Conservation (phyloP, 2,113 vertebrate genomes). For the Poeciliopsis turrubarensis region DNA sequence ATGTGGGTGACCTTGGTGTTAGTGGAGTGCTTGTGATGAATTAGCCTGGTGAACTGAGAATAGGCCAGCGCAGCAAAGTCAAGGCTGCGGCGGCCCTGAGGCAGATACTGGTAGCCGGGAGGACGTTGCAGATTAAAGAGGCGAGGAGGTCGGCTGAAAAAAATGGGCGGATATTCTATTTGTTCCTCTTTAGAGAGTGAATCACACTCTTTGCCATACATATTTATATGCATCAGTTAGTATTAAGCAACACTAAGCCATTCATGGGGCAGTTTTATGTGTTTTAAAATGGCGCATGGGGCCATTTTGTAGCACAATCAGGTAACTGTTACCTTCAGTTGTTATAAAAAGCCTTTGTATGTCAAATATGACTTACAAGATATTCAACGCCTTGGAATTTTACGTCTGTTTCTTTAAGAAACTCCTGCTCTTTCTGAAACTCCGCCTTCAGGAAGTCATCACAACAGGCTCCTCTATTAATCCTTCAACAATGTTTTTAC, state of each 20-base stretch:
- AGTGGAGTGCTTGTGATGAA: conserved; percentile 59
- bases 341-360: no score
- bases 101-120: conserved; percentile 4
- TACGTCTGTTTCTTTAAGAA: no score
- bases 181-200: not conserved
- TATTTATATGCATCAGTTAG: not conserved
- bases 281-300: no score
- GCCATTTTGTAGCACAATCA: no score
- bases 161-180: conserved; percentile 4
- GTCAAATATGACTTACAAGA: no score
- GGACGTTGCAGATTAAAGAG: conserved; percentile 32
- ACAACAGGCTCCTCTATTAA: no score
- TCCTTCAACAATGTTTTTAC: no score
- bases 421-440: no score
- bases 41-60: conserved; percentile 56
- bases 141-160: conserved; percentile 16
- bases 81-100: conserved; percentile 54
- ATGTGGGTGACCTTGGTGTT: conserved; percentile 62
- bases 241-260: not conserved
- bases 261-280: no score
- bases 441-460: no score
- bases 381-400: no score
- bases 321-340: no score
- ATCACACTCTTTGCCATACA: not conserved
- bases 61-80: conserved; percentile 44